A percentile compares a stretch with the other conserved stretches of the same genome.
These are phyloP conservation scores for Diplazon laetatorius DNA, from an alignment of 2,888 invertebrate species.

Conservation along the genomic window DNA sequence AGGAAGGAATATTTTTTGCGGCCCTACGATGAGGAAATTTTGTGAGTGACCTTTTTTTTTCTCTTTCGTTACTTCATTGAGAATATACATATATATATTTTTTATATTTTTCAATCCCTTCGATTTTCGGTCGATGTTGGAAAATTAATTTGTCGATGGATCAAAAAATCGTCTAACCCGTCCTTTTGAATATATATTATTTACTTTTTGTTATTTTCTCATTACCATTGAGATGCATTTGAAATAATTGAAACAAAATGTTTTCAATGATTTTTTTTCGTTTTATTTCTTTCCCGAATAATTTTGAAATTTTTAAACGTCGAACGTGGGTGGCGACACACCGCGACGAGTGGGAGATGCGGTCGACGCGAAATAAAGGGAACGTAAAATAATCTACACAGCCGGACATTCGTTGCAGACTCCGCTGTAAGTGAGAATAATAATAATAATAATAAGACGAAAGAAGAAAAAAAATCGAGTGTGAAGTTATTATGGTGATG, in stretches of 20 bases:
- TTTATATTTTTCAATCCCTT: too few relatives aligned
- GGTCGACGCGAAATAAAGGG: slow-evolving; percentile 40
- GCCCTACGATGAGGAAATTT: slow-evolving; percentile 23
- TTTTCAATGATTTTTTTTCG: too few relatives aligned
- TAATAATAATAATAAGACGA: slow-evolving; percentile 30
- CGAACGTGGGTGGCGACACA: not conserved
- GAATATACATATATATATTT: not conserved
- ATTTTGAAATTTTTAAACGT: not conserved
- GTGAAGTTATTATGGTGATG: slow-evolving; percentile 35
- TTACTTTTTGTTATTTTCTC: not conserved
- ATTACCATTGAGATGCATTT: too few relatives aligned
- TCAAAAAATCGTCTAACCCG: too few relatives aligned
- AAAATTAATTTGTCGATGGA: too few relatives aligned
- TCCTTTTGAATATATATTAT: too few relatives aligned
- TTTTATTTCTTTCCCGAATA: not conserved
- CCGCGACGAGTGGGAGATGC: not conserved
- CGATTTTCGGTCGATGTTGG: too few relatives aligned
- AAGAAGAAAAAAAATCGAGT: slow-evolving; percentile 42
- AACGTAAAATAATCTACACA: not conserved
- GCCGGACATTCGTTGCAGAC: slow-evolving; percentile 8
- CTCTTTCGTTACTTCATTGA: not conserved
- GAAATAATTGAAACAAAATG: not conserved
- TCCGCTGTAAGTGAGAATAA: slow-evolving; percentile 49
- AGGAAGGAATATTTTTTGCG: slow-evolving; percentile 20
- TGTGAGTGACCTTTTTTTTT: slow-evolving; percentile 37